phyloP scores from a whole-genome alignment of 2,113 vertebrate genomes.

The human (Homo sapiens) region DNA sequence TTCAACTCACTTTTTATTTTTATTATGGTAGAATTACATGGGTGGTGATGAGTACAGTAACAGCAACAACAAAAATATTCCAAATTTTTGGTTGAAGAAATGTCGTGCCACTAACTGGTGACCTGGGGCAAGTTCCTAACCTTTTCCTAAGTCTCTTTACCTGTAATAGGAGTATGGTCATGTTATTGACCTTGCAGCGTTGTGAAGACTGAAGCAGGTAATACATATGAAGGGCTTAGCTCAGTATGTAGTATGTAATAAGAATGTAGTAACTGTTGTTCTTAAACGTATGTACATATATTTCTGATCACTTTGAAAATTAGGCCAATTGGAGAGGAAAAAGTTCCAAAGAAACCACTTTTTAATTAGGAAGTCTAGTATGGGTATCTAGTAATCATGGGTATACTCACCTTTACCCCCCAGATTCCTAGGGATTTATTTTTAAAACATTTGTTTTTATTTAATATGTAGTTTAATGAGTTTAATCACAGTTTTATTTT shows the following conservation, averaged over 20 bases:
- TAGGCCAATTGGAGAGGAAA: neutral
- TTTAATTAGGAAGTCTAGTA: neutral
- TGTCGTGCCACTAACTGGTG: neutral
- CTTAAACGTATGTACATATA: neutral
- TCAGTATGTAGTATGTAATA: neutral
- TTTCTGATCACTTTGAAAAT: neutral
- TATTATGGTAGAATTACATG: neutral
- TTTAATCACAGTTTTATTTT: neutral
- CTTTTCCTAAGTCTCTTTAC: neutral
- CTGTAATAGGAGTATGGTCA: neutral
- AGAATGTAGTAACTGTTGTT: neutral
- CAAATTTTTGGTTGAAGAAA: neutral
- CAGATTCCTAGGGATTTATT: neutral
- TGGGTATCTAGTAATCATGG: neutral
- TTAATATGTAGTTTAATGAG: neutral
- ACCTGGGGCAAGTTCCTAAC: neutral
- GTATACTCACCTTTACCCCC: neutral
- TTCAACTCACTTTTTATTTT: slow-evolving; percentile 24
- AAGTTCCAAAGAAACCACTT: neutral
- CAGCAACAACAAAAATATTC: neutral
- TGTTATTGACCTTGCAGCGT: neutral
- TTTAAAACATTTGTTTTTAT: slow-evolving; percentile 13
- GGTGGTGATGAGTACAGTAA: neutral
- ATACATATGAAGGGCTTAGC: neutral
- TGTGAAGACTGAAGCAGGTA: neutral